These are phyloP conservation scores for Brienomyrus longianalis DNA, from an alignment of 2,113 vertebrate genomes.

Conservation along the genomic window DNA sequence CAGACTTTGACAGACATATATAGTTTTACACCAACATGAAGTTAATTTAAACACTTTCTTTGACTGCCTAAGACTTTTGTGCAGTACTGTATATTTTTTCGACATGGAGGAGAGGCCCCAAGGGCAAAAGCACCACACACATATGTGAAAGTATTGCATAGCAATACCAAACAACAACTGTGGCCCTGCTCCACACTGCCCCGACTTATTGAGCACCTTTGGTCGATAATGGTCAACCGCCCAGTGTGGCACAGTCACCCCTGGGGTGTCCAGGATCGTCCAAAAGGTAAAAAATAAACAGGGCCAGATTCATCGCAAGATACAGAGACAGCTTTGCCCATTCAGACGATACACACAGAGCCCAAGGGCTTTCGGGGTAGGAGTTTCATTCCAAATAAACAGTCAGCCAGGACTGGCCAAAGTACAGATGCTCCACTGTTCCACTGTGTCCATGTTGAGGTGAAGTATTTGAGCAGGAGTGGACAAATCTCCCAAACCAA, in stretches of 20 bases:
- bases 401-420: neutral
- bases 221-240: neutral
- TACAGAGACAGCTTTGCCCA: constrained; percentile 31
- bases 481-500: constrained; percentile 16
- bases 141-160: neutral
- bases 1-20: neutral
- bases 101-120: neutral
- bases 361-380: constrained; percentile 36
- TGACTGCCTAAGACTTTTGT: neutral
- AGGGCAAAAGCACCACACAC: neutral
- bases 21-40: neutral
- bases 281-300: constrained; percentile 29
- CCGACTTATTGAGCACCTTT: neutral
- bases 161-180: neutral
- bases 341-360: constrained; percentile 27
- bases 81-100: neutral
- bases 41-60: neutral
- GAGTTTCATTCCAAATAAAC: constrained; percentile 48
- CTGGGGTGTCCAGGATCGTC: neutral
- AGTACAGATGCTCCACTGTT: neutral
- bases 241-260: neutral
- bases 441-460: neutral
- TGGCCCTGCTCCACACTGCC: neutral
- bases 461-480: neutral
- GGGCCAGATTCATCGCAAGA: constrained; percentile 28